These are phyloP conservation scores for Falco punctatus DNA, from an alignment of 2,113 vertebrate genomes.

Conservation along the genomic window DNA sequence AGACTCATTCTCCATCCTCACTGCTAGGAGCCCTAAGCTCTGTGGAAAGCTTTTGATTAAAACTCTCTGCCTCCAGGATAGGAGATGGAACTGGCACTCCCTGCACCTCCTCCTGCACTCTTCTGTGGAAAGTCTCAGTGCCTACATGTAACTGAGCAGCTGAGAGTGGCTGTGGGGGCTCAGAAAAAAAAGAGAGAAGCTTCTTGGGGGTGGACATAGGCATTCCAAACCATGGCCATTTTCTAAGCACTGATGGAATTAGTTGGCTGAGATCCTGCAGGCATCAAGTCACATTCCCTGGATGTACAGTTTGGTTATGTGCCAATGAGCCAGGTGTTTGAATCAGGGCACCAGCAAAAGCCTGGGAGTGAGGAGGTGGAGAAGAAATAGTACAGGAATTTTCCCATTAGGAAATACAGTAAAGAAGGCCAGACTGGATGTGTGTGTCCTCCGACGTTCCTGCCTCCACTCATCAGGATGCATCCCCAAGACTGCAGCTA, in stretches of 20 bases:
- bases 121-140: neutral
- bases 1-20: neutral
- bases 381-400: neutral
- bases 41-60: neutral
- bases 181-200: neutral
- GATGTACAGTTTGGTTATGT: neutral
- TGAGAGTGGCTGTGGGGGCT: neutral
- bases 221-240: neutral
- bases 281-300: neutral
- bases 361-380: neutral
- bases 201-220: neutral
- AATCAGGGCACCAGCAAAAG: neutral
- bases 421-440: neutral
- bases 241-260: slow-evolving; percentile 13
- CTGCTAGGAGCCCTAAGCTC: neutral
- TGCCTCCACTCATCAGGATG: neutral
- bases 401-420: neutral
- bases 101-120: neutral
- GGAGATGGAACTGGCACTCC: neutral
- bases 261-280: neutral
- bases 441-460: neutral
- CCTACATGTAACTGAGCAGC: neutral
- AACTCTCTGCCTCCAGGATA: neutral
- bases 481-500: neutral
- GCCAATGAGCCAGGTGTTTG: neutral